Conservation (phyloP, 1,140 invertebrate species). For the Cyphomyrmex costatus region DNA sequence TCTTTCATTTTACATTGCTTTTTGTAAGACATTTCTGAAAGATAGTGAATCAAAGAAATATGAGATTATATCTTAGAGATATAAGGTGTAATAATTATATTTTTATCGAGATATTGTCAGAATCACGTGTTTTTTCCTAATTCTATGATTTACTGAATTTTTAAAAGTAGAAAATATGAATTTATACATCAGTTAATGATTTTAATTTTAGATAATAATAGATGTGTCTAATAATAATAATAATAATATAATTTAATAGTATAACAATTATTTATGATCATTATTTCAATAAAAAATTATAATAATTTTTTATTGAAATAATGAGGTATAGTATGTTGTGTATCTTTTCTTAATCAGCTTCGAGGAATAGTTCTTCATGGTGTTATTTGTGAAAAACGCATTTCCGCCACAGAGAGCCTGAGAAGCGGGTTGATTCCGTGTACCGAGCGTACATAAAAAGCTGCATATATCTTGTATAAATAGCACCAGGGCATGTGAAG, state of each 20-base stretch:
- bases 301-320: neutral
- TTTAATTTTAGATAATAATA: neutral
- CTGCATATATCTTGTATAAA: constrained; percentile 35
- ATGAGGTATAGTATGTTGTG: neutral
- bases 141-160: neutral
- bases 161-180: neutral
- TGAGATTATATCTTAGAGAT: neutral
- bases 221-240: neutral
- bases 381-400: neutral
- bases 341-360: neutral
- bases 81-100: neutral
- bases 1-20: neutral
- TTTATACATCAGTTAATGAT: neutral
- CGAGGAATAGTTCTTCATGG: neutral
- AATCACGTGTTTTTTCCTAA: neutral
- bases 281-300: too few species aligned
- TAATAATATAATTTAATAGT: neutral
- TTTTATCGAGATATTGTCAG: neutral
- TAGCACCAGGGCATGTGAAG: neutral
- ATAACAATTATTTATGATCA: neutral
- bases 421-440: neutral
- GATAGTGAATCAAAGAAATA: neutral
- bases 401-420: neutral
- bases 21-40: neutral
- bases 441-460: constrained; percentile 11